Evolutionary conservation across 2,113 vertebrate genomes (phyloP).

Genomic region (Protobothrops mucrosquamatus): DNA sequence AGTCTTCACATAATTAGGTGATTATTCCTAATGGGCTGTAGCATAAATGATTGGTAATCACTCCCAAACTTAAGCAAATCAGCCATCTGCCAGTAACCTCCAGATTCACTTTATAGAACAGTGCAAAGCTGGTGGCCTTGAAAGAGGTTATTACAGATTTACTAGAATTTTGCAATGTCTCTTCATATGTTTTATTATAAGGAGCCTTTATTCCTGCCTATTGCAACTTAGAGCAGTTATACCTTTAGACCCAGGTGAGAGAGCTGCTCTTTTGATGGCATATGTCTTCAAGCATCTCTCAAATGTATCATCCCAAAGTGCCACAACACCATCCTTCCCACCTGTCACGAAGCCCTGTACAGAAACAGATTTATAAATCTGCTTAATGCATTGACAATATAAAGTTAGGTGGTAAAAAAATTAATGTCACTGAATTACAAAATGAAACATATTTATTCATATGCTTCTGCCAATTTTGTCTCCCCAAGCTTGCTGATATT

Average conservation of each 20-base stretch:
- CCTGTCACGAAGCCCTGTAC: slow-evolving; percentile 93
- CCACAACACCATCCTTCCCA: slow-evolving; percentile 95
- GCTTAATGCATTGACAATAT: neutral
- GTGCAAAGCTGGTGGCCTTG: neutral
- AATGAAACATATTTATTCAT: slow-evolving; percentile 5
- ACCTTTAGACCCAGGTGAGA: slow-evolving; percentile 97
- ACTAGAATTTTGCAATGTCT: neutral
- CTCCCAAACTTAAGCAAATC: neutral
- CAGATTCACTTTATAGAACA: neutral
- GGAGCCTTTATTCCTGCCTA: neutral
- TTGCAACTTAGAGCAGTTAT: slow-evolving; percentile 5
- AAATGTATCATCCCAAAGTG: slow-evolving; percentile 98
- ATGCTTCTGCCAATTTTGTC: neutral
- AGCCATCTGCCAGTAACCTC: too few relatives aligned
- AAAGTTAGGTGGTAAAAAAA: neutral
- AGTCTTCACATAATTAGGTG: neutral
- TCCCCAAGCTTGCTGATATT: neutral
- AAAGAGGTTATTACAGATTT: neutral
- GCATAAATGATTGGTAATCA: neutral
- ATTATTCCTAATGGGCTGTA: neutral
- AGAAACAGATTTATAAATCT: slow-evolving; percentile 25
- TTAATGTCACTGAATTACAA: neutral
- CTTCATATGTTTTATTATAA: neutral
- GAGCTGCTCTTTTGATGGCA: slow-evolving; percentile 89
- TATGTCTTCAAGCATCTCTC: slow-evolving; percentile 97